Percentiles rank a stretch among this genome's conserved stretches.
phyloP scores from a whole-genome alignment of 2,888 invertebrate species.

The Diogma glabrata region DNA sequence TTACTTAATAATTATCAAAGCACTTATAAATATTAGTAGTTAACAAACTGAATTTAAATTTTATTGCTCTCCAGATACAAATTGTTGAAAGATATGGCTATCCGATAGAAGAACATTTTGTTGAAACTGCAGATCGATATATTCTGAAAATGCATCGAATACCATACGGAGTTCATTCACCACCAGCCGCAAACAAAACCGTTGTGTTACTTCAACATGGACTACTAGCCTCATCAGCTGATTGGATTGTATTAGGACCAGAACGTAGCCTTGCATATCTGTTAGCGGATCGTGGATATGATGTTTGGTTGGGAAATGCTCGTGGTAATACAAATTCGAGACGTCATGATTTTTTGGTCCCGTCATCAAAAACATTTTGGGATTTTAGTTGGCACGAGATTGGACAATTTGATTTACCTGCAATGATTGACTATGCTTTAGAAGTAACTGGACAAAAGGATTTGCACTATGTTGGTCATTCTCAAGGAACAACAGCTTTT shows the following conservation, averaged over 20 bases:
- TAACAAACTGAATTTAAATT: too few species aligned
- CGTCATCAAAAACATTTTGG: constrained; percentile 28
- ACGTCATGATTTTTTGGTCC: constrained; percentile 35
- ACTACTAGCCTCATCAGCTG: constrained; percentile 57
- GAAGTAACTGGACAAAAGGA: constrained; percentile 35
- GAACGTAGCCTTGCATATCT: constrained; percentile 42
- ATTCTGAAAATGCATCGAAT: constrained; percentile 58
- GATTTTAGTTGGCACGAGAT: constrained; percentile 46
- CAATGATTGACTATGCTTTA: constrained; percentile 46
- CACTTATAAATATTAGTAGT: too few species aligned
- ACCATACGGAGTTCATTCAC: constrained; percentile 1
- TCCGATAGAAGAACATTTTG: constrained; percentile 48
- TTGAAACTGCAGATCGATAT: constrained; percentile 66
- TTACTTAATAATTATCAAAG: too few species aligned
- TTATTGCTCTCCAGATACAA: too few species aligned
- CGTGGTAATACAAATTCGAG: constrained; percentile 51
- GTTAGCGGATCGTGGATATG: constrained; percentile 40
- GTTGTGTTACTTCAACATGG: constrained; percentile 55
- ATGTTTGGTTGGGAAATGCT: constrained; percentile 52
- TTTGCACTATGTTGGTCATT: constrained; percentile 50
- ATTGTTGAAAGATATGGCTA: constrained; percentile 51
- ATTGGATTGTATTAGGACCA: constrained; percentile 62
- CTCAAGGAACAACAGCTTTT: constrained; percentile 42
- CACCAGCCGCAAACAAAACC: not conserved
- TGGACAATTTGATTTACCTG: constrained; percentile 44